Evolutionary conservation across 2,113 vertebrate genomes (phyloP), one percentile per base, ranked within the genome.

Genomic region (Thalassoma bifasciatum): DNA sequence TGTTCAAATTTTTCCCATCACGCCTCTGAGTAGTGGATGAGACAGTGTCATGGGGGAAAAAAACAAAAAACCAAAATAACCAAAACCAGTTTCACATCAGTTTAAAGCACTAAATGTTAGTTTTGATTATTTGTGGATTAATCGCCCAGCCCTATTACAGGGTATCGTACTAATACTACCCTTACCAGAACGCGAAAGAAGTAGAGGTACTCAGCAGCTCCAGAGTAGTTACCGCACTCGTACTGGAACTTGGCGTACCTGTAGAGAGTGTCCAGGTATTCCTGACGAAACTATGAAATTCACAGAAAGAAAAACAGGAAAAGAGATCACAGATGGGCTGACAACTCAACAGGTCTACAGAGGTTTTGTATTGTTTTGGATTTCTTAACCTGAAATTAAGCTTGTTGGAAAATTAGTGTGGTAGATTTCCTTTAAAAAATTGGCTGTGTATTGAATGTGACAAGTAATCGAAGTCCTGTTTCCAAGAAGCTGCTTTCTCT

Each of bases 211-310:
- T 99, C 97, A 4, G 98, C 97, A 65, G 98, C 98, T 79, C 97
- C 97, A 0, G 98, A 97, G 92, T 99, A 99, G 92, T 99, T 99
- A 19, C 97, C 98, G 86, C 97, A 98, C 89, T 99, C 97, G 14
- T 98, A 99, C 44, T 99, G 98, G 93, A 99, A 99, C 90, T 99
- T 99, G 74, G 97, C 97, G 19, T 99, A 98, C 64, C 96, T 94
- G 92, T 99, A 99, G 61, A 99, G 95, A 0, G 97, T 99, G 87
- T 99, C 97, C 91, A 99, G 92, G 89, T 99, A 99, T 82, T 99
- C 97, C 75, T 99, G 97, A 74, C 97, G 96, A 90, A 99, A 99
- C 98, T 99, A 47, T 77, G 67, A 83, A 83, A 80, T 5, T 58
- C 0, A 5, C 75, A 36, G 16, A 68, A 59, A 53, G 44, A 46